These are phyloP conservation scores for Chouioia cunea DNA, from an alignment of 2,888 invertebrate species.

Conservation along the genomic window DNA sequence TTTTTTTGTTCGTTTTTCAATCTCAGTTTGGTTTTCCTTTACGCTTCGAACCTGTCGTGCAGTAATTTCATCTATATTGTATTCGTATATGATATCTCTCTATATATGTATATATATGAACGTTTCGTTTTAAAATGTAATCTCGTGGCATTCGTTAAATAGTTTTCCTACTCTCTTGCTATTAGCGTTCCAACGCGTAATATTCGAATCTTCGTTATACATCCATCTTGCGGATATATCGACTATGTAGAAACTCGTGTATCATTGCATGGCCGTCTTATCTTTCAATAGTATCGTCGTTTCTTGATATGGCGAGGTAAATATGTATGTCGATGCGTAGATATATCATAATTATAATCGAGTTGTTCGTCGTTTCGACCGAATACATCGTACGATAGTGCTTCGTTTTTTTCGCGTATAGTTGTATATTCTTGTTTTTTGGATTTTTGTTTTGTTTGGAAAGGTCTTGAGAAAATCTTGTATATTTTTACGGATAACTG, in stretches of 20 bases:
- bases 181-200: slow-evolving; percentile 4
- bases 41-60: slow-evolving; percentile 43
- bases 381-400: too few relatives aligned
- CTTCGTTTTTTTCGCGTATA: too few relatives aligned
- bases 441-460: slow-evolving; percentile 8
- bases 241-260: neutral
- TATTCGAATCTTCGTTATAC: neutral
- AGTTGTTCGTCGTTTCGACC: neutral
- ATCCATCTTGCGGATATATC: slow-evolving; percentile 2
- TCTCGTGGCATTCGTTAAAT: neutral
- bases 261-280: neutral
- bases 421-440: neutral
- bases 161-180: slow-evolving; percentile 1
- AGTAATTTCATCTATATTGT: slow-evolving; percentile 13
- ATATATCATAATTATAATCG: neutral
- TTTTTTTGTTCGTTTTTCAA: slow-evolving; percentile 27
- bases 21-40: slow-evolving; percentile 13
- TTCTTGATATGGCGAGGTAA: slow-evolving; percentile 38
- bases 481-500: slow-evolving; percentile 3
- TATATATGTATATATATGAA: slow-evolving; percentile 1
- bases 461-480: slow-evolving; percentile 39
- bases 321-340: neutral
- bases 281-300: neutral
- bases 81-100: slow-evolving; percentile 7
- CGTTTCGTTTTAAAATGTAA: too few relatives aligned